These are phyloP conservation scores for Drosophila eohydei DNA, from an alignment of 2,888 invertebrate species.

Conservation along the genomic window DNA sequence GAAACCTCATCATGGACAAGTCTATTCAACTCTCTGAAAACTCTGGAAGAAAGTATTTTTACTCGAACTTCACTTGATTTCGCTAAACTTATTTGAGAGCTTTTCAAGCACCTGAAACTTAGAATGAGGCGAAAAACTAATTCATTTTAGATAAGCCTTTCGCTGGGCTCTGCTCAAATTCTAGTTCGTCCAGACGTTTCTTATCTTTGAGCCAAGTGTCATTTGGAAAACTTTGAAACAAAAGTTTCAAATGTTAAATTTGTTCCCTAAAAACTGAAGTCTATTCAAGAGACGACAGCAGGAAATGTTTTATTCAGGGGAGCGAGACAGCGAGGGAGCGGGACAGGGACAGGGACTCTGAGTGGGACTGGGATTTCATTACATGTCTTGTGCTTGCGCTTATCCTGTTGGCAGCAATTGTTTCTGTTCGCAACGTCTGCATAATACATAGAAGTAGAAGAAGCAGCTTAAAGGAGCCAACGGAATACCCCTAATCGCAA, in stretches of 20 bases:
- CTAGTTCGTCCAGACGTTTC: background rate
- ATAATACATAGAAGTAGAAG: constrained; percentile 43
- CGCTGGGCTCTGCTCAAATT: background rate
- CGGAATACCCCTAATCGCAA: constrained; percentile 2
- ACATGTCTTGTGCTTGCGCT: constrained; percentile 40
- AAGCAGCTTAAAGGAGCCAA: background rate
- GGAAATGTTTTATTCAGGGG: constrained; percentile 30
- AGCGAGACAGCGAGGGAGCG: too few relatives aligned
- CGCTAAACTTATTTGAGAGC: too few relatives aligned
- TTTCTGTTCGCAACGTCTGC: constrained; percentile 21
- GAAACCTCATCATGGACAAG: too few relatives aligned
- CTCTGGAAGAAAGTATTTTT: background rate
- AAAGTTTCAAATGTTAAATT: background rate
- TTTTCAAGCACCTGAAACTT: background rate
- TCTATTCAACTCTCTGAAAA: too few relatives aligned
- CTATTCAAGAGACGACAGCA: constrained; percentile 7
- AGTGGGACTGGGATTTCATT: constrained; percentile 42
- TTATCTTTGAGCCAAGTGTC: background rate
- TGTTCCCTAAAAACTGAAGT: background rate
- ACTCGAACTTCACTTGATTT: background rate
- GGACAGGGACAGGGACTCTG: background rate
- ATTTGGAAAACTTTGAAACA: background rate
- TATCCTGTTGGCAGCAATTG: constrained; percentile 34
- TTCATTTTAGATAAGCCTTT: background rate
- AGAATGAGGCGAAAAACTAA: background rate